A percentile compares a stretch with the other conserved stretches of the same genome.
These are phyloP conservation scores for Esox niger DNA, from an alignment of 2,113 vertebrate genomes.

Conservation along the genomic window DNA sequence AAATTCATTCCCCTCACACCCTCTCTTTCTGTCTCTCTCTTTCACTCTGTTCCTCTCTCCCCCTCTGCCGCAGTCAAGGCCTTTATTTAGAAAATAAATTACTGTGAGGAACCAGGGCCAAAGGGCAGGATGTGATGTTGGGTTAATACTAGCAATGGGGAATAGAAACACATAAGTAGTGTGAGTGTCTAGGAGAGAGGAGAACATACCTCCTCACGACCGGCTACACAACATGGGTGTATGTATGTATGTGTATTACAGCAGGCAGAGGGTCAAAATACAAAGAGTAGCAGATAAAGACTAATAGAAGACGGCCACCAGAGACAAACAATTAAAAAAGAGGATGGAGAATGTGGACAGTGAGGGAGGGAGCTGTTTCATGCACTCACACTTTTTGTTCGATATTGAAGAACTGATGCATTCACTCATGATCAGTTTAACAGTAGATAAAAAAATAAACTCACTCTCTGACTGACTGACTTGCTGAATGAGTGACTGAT, in stretches of 20 bases:
- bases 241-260: conserved; percentile 11
- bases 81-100: conserved; percentile 39
- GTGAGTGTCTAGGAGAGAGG: conserved; percentile 7
- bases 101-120: conserved; percentile 20
- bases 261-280: too few relatives aligned
- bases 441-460: too few relatives aligned
- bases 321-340: not conserved
- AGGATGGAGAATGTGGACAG: not conserved
- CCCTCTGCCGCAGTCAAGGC: conserved; percentile 14
- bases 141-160: conserved; percentile 23
- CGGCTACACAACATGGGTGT: too few relatives aligned
- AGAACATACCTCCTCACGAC: too few relatives aligned
- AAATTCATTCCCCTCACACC: conserved; percentile 15
- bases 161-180: conserved; percentile 9
- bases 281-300: not conserved
- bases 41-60: conserved; percentile 1
- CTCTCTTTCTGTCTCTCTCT: not conserved
- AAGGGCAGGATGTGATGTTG: conserved; percentile 25
- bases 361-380: too few relatives aligned
- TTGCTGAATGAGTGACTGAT: not conserved
- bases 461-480: not conserved
- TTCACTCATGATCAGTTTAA: too few relatives aligned
- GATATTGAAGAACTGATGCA: not conserved
- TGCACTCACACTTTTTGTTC: too few relatives aligned
- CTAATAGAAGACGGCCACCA: not conserved